Base-by-base conservation (phyloP, 2,797 vertebrate genomes). In the Otus scops region DNA sequence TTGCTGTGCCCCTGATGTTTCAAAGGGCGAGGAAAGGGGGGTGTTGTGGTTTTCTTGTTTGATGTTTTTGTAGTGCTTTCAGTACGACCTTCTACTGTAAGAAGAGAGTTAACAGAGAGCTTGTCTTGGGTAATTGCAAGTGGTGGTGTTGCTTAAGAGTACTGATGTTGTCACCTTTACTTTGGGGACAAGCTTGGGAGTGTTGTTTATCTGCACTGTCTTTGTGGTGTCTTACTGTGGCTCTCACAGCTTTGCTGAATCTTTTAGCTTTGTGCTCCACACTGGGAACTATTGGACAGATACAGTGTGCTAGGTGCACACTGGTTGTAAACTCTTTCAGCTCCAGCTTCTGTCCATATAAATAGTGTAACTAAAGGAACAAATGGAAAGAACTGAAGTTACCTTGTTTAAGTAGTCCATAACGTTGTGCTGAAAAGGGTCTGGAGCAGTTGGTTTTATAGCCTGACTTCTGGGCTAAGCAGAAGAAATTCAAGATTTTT, bases 251-350 rank as follows among this genome's bases (percentile, higher is more conserved):
- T 63, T 30, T 50, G 36, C 53, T 53, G 47, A 54, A 17, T n/a
- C 59, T 77, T 88, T 39, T n/a, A n/a, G 27, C 48, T 78, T 60
- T 4, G 1, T 56, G 48, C 45, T 79, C 20, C 18, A 11, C 32
- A 4, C 10, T 57, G 59, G 54, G 59, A 71, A 28, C 24, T 76
- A n/a, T 47, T 22, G 59, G 30, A 6, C 48, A 26, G 34, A 11
- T 10, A 7, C 10, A 8, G 4, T 17, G 1, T 1, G 3, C 61
- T n/a, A 10, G 24, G 41, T 53, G 28, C 51, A 45, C 6, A 0
- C 16, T 32, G 5, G 19, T 13, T 78, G 12, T 38, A 43, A 90
- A 71, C 34, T 60, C 38, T 53, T 54, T 27, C 14, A 45, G 24
- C 60, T 84, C n/a, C 56, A 56, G 28, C 50, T 47, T 45, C 51